phyloP scores from a whole-genome alignment of 2,797 vertebrate genomes.

The Manis javanica region DNA sequence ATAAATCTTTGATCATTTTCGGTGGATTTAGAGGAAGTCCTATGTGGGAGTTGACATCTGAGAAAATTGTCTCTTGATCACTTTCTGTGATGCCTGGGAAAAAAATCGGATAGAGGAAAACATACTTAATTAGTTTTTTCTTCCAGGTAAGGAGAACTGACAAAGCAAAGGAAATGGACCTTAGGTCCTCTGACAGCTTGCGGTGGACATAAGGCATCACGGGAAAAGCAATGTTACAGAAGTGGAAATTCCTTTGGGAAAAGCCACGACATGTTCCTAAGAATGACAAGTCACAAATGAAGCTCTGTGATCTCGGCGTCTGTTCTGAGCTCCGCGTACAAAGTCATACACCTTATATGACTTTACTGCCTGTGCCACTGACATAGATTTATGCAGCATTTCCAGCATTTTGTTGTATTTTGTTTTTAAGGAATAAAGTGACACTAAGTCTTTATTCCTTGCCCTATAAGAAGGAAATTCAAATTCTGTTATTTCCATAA shows the following conservation, averaged over 20 bases:
- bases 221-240: background rate
- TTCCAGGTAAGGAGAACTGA: background rate
- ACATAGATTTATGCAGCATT: accelerated
- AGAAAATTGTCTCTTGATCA: background rate
- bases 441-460: background rate
- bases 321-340: background rate
- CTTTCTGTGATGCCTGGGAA: background rate
- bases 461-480: background rate
- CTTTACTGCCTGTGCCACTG: background rate
- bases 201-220: background rate
- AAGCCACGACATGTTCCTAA: background rate
- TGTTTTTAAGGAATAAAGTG: constrained; percentile 19
- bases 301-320: accelerated
- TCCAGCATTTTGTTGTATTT: background rate
- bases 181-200: background rate
- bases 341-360: background rate
- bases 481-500: background rate
- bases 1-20: constrained; percentile 19
- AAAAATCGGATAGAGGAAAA: background rate
- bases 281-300: background rate
- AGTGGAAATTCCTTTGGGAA: background rate
- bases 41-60: background rate
- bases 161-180: background rate
- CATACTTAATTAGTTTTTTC: constrained; percentile 47
- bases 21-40: background rate